Conservation (phyloP, 2,113 vertebrate genomes). For the Cyanoramphus novaezelandiae region DNA sequence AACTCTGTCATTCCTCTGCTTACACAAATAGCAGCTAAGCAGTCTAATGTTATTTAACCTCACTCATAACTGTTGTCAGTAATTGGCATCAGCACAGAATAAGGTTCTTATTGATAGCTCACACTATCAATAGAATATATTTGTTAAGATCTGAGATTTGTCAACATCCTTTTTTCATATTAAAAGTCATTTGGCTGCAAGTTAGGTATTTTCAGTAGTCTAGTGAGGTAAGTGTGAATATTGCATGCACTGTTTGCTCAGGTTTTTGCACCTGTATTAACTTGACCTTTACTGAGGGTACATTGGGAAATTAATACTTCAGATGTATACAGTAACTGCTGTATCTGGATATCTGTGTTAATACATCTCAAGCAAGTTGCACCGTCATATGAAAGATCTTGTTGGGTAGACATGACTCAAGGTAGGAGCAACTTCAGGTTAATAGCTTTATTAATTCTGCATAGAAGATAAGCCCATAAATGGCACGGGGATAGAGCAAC, state of each 20-base stretch:
- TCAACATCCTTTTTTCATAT: background rate
- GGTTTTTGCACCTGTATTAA: background rate
- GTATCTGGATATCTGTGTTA: background rate
- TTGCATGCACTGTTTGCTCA: background rate
- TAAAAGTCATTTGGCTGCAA: background rate
- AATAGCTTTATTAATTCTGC: background rate
- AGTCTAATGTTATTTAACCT: background rate
- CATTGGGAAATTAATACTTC: background rate
- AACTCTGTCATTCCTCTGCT: background rate
- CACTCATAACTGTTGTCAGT: background rate
- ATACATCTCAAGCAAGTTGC: background rate
- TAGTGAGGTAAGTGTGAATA: background rate
- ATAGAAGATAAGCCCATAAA: background rate
- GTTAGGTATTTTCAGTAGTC: background rate
- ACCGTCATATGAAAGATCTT: background rate
- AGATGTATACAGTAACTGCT: background rate
- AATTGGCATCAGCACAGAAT: background rate
- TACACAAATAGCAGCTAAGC: background rate
- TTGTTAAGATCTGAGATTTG: background rate
- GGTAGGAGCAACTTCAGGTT: background rate
- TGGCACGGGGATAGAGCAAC: accelerated
- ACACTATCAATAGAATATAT: background rate
- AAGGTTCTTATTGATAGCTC: background rate
- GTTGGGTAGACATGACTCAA: background rate
- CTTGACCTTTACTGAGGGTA: background rate